A percentile compares a stretch with the other conserved stretches of the same genome.
phyloP scores from a whole-genome alignment of 2,888 invertebrate species.

The Platerodrilus igneus region DNA sequence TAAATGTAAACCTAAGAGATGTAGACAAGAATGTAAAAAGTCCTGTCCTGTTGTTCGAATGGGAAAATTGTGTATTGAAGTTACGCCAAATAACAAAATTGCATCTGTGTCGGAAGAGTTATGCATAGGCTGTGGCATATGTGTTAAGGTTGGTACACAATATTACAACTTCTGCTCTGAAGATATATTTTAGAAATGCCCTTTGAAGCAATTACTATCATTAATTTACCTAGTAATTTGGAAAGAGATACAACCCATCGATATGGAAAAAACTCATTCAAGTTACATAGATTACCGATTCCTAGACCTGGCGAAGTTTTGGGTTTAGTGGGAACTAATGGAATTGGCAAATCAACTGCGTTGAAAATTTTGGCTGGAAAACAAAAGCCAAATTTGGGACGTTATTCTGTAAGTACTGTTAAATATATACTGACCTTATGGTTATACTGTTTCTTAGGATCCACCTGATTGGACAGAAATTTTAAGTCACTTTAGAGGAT shows the following conservation, averaged over 20 bases:
- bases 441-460: no score
- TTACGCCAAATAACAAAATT: slow-evolving; percentile 90
- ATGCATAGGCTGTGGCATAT: slow-evolving; percentile 99
- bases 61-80: slow-evolving; percentile 99
- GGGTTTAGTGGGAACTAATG: slow-evolving; percentile 97
- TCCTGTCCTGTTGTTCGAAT: slow-evolving; percentile 98
- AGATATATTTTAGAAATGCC: slow-evolving; percentile 91
- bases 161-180: no score
- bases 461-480: slow-evolving; percentile 99
- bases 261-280: slow-evolving; percentile 98
- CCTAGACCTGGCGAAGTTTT: slow-evolving; percentile 97
- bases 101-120: slow-evolving; percentile 96
- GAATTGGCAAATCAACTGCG: slow-evolving; percentile 99
- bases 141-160: slow-evolving; percentile 75
- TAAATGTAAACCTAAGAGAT: slow-evolving; percentile 98
- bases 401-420: slow-evolving; percentile 69
- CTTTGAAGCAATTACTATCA: slow-evolving; percentile 99
- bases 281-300: slow-evolving; percentile 94
- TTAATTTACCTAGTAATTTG: slow-evolving; percentile 97
- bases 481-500: slow-evolving; percentile 93
- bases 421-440: no score
- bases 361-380: slow-evolving; percentile 97
- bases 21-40: slow-evolving; percentile 97
- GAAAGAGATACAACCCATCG: slow-evolving; percentile 98
- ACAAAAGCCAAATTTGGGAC: slow-evolving; percentile 95